Base-by-base conservation (phyloP, 2,113 vertebrate genomes). In the Rissa tridactyla region DNA sequence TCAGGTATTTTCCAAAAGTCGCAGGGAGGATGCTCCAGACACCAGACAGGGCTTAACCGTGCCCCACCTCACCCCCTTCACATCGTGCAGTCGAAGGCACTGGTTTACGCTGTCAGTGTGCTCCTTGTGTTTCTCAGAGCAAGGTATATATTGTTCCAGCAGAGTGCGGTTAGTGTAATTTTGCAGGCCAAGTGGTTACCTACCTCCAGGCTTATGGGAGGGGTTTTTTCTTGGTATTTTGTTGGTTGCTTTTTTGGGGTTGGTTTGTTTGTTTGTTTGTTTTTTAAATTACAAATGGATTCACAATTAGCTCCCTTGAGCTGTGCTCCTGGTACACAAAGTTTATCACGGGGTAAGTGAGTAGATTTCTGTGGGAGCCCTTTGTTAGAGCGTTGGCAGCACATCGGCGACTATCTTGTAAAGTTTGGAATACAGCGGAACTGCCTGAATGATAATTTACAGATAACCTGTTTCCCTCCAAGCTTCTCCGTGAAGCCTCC, bases 381-480 rank as follows among this genome's bases (percentile, higher is more conserved):
- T 94, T 96, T 93, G 69, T 92, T 79, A 23, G 52, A 60, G 29
- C 25, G 54, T 32, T 97, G 95, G 96, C 86, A 95, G 70, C 20
- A 72, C 57, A 61, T 65, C 75, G 66, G 60, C 66, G 91, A 32
- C 73, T 91, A 3, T 75, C 75, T 86, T 90, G 60, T 51, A 14
- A 78, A 52, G 12, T 77, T 34, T 91, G 82, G 88, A 70, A 71
- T 65, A n/a, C 49, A 78, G 47, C 8, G 2, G 36, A 70, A 34
- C 58, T 15, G 3, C 78, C 89, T 57, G 70, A 81, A 64, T 55
- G 29, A 55, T 88, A 72, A 95, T 94, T 91, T 90, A 88, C 52
- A 73, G 82, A 55, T 78, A 90, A 90, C 60, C 38, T 71, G 10
- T 61, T 88, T 94, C 44, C 61, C 26, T 95, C 75, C 38, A 46